Percentiles rank a stretch among this genome's conserved stretches.
Conservation (phyloP, 2,888 invertebrate genomes). For the Tillus elongatus region DNA sequence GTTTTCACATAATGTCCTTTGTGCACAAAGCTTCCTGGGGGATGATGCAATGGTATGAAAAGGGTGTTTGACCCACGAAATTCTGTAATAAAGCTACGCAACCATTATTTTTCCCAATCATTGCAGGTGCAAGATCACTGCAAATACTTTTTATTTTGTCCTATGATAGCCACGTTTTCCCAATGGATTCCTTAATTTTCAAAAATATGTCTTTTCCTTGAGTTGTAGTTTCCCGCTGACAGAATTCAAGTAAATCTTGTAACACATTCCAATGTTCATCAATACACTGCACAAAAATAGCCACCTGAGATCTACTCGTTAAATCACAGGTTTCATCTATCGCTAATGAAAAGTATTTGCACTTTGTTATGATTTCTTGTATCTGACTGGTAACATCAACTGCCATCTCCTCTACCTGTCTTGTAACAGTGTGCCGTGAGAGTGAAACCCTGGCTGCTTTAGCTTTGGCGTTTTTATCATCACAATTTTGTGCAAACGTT, state of each 20-base stretch:
- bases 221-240: constrained; percentile 11
- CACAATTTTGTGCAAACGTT: neutral
- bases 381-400: constrained; percentile 13
- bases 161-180: too few species aligned
- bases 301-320: constrained; percentile 14
- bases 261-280: constrained; percentile 18
- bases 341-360: too few species aligned
- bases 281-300: constrained; percentile 17
- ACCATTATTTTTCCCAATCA: constrained; percentile 16
- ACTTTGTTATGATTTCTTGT: neutral
- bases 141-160: too few species aligned
- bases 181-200: constrained; percentile 17
- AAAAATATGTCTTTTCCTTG: constrained; percentile 10
- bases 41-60: constrained; percentile 15
- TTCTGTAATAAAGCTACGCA: constrained; percentile 18
- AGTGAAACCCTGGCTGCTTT: neutral
- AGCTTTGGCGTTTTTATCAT: neutral
- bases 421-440: constrained; percentile 2
- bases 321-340: too few species aligned
- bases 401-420: constrained; percentile 9
- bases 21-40: constrained; percentile 13
- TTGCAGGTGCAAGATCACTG: constrained; percentile 17
- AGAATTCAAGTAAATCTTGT: constrained; percentile 9
- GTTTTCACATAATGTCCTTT: too few species aligned
- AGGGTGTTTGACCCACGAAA: constrained; percentile 13